A percentile compares a stretch with the other conserved stretches of the same genome.
These are phyloP conservation scores for Chloroceryle aenea DNA, from an alignment of 2,113 vertebrate genomes.

Conservation along the genomic window DNA sequence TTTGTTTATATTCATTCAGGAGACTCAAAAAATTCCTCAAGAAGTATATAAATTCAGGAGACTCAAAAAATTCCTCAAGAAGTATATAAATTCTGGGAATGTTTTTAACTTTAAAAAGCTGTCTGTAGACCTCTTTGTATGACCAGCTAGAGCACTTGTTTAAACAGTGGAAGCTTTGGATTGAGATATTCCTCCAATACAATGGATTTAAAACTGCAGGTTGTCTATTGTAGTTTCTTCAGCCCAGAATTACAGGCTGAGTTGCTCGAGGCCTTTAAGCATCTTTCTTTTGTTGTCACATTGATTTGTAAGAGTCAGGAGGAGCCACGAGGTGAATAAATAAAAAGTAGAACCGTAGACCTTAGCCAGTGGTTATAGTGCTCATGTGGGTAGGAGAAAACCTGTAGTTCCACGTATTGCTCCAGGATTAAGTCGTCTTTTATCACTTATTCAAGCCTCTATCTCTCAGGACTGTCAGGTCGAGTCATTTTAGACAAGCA, in stretches of 20 bases:
- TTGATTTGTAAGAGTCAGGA: background rate
- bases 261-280: background rate
- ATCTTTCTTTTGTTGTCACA: background rate
- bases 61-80: background rate
- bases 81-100: background rate
- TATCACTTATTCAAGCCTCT: background rate
- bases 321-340: background rate
- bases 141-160: background rate
- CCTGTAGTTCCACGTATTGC: background rate
- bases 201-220: background rate
- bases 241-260: background rate
- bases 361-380: background rate
- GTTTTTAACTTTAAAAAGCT: background rate
- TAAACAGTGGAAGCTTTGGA: background rate
- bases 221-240: background rate
- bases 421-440: background rate
- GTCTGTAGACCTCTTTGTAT: background rate
- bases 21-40: background rate
- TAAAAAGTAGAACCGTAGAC: background rate
- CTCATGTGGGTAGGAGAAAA: background rate
- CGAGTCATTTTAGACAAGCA: background rate
- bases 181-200: background rate
- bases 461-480: background rate
- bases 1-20: background rate
- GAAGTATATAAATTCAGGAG: background rate